Evolutionary conservation across 2,888 invertebrate genomes (phyloP), one percentile per base, ranked within the genome.

Genomic region (Pheosia tremula): DNA sequence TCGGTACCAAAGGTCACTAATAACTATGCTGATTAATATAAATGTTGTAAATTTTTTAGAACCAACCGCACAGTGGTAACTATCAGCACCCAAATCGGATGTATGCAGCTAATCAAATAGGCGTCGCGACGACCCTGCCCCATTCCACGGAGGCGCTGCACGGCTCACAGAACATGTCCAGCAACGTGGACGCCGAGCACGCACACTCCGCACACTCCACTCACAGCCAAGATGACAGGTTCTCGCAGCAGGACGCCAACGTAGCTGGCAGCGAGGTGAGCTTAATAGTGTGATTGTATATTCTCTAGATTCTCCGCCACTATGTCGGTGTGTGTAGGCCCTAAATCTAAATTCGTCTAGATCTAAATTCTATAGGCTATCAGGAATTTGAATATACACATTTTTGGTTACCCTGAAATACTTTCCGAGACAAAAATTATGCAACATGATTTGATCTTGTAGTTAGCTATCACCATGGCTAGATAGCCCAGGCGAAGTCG

Each of bases 91-190:
- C 86, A 3, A 88, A 86, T 58, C 82, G 93, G 13, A 88, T 91
- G 86, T 93, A 87, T 66, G 90, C 89, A 0, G 88, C 94, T 1
- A 94, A 94, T 67, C 94, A 93, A 71, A 89, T 94, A 58, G 94
- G 94, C 2, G 94, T 94, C 0, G 94, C 94, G 6, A 94, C 94
- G 0, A 94, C 94, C 0, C 70, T 94, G 63, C 91, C 90, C 0
- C 94, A 94, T 56, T 75, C 87, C 0, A 69, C 86, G 2, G 91
- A 91, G 39, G 70, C 78, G 9, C 50, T 84, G 58, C 84, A 85
- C 63, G 72, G 72, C 0, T 82, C 81, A 24, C 85, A 82, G 53
- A 80, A 78, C 54, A 67, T 82, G 61, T 45, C 81, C 0, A 73
- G 70, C 47, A 78, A 81, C 43, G 78, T 78, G 4, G 87, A 89